Evolutionary conservation across 2,888 invertebrate genomes (phyloP), one percentile per base, ranked within the genome.

Genomic region (Drosophila borborema): DNA sequence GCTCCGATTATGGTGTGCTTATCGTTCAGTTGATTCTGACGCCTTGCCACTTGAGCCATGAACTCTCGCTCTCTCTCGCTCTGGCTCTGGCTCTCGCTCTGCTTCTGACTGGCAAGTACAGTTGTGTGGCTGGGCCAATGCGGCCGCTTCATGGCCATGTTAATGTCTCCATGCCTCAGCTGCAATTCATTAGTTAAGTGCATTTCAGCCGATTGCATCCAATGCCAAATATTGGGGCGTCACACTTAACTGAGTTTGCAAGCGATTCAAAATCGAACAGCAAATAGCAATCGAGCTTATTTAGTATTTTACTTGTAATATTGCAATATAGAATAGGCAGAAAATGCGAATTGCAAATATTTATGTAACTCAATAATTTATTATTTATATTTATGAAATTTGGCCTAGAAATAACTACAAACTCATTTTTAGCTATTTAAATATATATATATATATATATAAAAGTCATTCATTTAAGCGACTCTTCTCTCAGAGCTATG

Each of bases 1-100:
- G 66, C 72, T 58, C 73, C 75, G 86, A 80, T 84, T 86, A 86
- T 69, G 59, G 55, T 68, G 23, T 80, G 67, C 62, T 77, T 79
- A 76, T 77, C 75, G 78, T 58, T 43, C 65, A 75, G 80, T 61
- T 80, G 53, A 67, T 67, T 58, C 62, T 58, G 18, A 68, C 76
- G 76, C 76, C 72, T 71, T 55, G 80, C 71, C 75, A 71, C 75
- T 79, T 66, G 80, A 66, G 69, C 48, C 60, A 20, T 56, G 18
- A n/a, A 36, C 34, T 34, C 34, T 34, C 34, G 0, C 34, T 1
- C 34, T 34, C 34, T 8, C 34, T 34, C 34, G 7, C 34, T 8
- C 34, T 34, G 3, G 6, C 34, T 34, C 34, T 9, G 5, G 1
- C 34, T 34, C 9, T 9, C 1, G 1, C 34, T 34, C 9, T 34